Evolutionary conservation across 2,888 invertebrate genomes (phyloP), one percentile per base, ranked within the genome.

Genomic region (Andrena chrysosceles): DNA sequence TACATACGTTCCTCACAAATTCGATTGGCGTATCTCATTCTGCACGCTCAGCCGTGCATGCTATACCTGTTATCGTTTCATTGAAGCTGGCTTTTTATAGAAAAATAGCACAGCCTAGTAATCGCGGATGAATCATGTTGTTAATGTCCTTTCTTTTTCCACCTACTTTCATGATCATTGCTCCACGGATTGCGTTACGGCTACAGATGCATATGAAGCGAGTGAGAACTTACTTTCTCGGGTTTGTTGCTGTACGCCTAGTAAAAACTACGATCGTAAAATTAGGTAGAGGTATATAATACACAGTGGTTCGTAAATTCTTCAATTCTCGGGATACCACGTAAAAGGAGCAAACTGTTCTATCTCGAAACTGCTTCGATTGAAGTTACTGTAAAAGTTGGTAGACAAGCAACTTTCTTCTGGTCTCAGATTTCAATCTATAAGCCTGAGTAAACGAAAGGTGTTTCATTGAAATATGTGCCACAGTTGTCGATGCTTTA

Each of bases 61-160:
- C 13, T n/a, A 7, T 2, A 10, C 8, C 23, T 23, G 1, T 3
- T 2, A 10, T 64, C 20, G 13, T n/a, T 26, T 42, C 29, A 63
- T 23, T 20, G n/a, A 54, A 16, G 62, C 52, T 5, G 10, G 23
- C 8, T 35, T 49, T 77, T 16, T n/a, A 26, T 13, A 16, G 29
- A 2, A 33, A 59, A 59, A 33, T 33, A 3, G 26, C n/a, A 49
- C 20, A 16, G 13, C 48, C 35, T 16, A 6, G 42, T 59, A 52
- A 8, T 42, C 60, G 13, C 7, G 5, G 48, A 63, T 48, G 60
- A 63, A 56, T 68, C 54, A 48, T 31, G 23, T 49, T 26, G 56
- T 26, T 26, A 13, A 62, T 20, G 59, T 68, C 67, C 75, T 68
- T 78, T 76, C 62, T 73, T 73, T 75, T 48, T 33, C 68, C 33